Conservation (phyloP, 2,888 invertebrate species). For the Harpagoxenus sublaevis region DNA sequence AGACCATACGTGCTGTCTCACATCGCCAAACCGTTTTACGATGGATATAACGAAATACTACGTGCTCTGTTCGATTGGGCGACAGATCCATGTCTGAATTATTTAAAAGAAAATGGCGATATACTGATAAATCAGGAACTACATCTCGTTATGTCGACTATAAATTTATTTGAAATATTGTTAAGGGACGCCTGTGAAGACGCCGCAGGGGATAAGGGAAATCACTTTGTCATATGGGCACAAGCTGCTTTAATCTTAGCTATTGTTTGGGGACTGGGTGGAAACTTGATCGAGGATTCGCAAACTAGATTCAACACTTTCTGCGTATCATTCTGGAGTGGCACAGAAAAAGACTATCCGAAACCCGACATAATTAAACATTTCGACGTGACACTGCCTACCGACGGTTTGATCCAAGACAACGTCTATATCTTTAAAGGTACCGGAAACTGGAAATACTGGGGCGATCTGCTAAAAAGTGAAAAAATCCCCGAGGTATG, state of each 20-base stretch:
- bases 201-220: constrained; percentile 80
- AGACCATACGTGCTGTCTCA: constrained; percentile 85
- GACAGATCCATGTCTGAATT: constrained; percentile 87
- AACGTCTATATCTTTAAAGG: constrained; percentile 88
- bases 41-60: constrained; percentile 77
- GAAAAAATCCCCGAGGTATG: constrained; percentile 82
- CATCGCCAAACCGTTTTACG: constrained; percentile 70
- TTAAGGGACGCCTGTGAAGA: constrained; percentile 81
- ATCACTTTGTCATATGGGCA: constrained; percentile 86
- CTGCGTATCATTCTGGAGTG: constrained; percentile 84
- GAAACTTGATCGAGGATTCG: constrained; percentile 86
- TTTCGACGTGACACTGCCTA: constrained; percentile 87
- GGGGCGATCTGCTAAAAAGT: constrained; percentile 87
- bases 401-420: constrained; percentile 88
- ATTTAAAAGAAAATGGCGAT: constrained; percentile 86
- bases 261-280: constrained; percentile 87
- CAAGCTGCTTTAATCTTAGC: constrained; percentile 87
- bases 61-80: constrained; percentile 87
- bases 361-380: constrained; percentile 87
- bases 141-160: constrained; percentile 83
- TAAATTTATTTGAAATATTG: constrained; percentile 84
- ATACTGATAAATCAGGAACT: constrained; percentile 82
- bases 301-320: constrained; percentile 84
- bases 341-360: constrained; percentile 84
- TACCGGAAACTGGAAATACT: constrained; percentile 88